These are phyloP conservation scores for Dryobotodes eremita DNA, from an alignment of 2,888 invertebrate species.

Conservation along the genomic window DNA sequence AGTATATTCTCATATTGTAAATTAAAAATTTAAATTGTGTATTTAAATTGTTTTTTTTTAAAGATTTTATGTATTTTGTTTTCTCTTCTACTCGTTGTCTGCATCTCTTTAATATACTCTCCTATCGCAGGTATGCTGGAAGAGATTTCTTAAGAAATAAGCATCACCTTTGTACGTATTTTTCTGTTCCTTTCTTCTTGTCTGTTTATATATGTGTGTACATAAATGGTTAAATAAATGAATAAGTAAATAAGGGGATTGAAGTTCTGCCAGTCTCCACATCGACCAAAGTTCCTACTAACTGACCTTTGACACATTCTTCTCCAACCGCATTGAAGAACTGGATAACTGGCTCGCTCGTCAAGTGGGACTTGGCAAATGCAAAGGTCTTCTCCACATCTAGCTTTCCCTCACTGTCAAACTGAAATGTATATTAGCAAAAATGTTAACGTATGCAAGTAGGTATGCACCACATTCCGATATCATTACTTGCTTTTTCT, in stretches of 20 bases:
- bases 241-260: neutral
- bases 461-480: neutral
- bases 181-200: no score
- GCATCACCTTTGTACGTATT: no score
- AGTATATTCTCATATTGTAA: no score
- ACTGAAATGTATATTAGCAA: slow-evolving; percentile 63
- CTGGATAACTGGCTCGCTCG: slow-evolving; percentile 67
- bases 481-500: neutral
- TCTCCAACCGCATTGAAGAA: slow-evolving; percentile 64
- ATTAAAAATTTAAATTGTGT: no score
- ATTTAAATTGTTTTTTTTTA: no score
- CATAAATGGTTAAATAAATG: no score
- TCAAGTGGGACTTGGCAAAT: slow-evolving; percentile 68
- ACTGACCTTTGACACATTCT: slow-evolving; percentile 73
- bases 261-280: neutral
- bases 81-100: no score
- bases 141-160: no score
- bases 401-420: slow-evolving; percentile 75
- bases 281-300: neutral
- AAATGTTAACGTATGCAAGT: neutral
- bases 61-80: no score
- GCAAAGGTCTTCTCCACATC: slow-evolving; percentile 67
- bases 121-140: no score
- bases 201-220: no score
- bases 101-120: no score